Evolutionary conservation across 2,113 vertebrate genomes (phyloP), one percentile per base, ranked within the genome.

Genomic region (Burhinus bistriatus): DNA sequence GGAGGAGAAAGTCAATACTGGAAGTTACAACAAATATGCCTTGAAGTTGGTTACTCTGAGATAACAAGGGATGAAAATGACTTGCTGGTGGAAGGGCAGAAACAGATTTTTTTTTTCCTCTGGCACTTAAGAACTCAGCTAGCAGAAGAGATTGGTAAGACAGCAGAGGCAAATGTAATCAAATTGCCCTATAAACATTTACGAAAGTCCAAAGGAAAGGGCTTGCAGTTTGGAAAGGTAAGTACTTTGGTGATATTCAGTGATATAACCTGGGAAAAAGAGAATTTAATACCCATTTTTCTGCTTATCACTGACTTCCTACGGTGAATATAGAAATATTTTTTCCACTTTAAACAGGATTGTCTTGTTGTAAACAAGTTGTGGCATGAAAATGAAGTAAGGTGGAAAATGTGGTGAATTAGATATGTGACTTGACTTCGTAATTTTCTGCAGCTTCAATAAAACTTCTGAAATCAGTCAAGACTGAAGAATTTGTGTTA

Each of bases 361-460:
- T 88, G 30, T 87, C 70, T 87, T 73, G 6, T 65, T 88, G 78
- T 87, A 97, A 94, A 97, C 62, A 89, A 87, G 62, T 87, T 89
- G 55, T 80, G 69, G 40, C 52, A 84, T 70, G 70, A 89, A 95
- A 90, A 93, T 82, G 44, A 91, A 92, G 42, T 26, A 88, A 92
- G 75, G 72, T 80, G 58, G 52, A 91, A 95, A 93, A 85, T 62
- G 34, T 68, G 17, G 16, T 51, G 66, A 87, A 72, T 91, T 94
- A 83, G 45, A 21, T 52, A 58, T 58, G 54, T 95, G 83, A 71
- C 51, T 75, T 71, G 91, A 83, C 30, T 97, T 52, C 7, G 20
- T 80, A 65, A 89, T 87, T 77, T 95, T 84, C 25, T 89, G 29
- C 65, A 70, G 40, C 51, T 87, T 87, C 90, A 65, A 16, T 78